phyloP scores from a whole-genome alignment of 1,140 invertebrate species.

The Drosophila saltans region DNA sequence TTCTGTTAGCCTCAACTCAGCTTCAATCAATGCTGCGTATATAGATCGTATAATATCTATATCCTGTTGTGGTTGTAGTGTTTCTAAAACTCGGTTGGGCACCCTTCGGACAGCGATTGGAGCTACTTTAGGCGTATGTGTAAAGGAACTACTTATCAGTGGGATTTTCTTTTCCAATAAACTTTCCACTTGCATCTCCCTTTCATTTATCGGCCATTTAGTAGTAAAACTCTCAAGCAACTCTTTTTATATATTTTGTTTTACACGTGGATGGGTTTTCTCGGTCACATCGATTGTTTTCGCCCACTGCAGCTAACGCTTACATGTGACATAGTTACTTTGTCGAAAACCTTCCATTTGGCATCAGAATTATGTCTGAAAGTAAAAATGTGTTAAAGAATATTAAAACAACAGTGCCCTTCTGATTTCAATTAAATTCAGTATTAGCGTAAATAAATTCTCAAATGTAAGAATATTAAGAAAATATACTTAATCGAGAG shows the following conservation, averaged over 20 bases:
- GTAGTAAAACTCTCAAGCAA: slow-evolving; percentile 11
- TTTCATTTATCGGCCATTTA: slow-evolving; percentile 34
- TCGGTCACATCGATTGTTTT: background rate
- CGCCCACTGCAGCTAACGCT: background rate
- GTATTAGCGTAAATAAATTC: too few species aligned
- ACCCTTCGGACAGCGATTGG: slow-evolving; percentile 26
- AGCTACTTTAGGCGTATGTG: slow-evolving; percentile 39
- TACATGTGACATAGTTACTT: background rate
- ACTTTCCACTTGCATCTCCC: slow-evolving; percentile 66
- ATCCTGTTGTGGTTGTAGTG: background rate
- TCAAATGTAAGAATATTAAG: too few species aligned
- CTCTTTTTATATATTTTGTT: background rate
- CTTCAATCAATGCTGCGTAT: background rate
- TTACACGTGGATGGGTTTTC: background rate
- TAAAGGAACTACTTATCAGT: slow-evolving; percentile 71
- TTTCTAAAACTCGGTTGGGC: slow-evolving; percentile 12
- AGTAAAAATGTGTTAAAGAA: background rate
- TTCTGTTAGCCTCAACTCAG: background rate
- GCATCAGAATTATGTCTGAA: background rate
- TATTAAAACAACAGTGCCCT: too few species aligned
- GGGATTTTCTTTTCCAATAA: slow-evolving; percentile 29
- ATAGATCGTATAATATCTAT: slow-evolving; percentile 14
- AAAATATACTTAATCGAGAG: too few species aligned
- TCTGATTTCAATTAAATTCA: too few species aligned
- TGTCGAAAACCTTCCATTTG: background rate